A percentile compares a stretch with the other conserved stretches of the same genome.
Evolutionary conservation across 2,797 vertebrate genomes (phyloP).

Genomic region (Onychomys torridus): DNA sequence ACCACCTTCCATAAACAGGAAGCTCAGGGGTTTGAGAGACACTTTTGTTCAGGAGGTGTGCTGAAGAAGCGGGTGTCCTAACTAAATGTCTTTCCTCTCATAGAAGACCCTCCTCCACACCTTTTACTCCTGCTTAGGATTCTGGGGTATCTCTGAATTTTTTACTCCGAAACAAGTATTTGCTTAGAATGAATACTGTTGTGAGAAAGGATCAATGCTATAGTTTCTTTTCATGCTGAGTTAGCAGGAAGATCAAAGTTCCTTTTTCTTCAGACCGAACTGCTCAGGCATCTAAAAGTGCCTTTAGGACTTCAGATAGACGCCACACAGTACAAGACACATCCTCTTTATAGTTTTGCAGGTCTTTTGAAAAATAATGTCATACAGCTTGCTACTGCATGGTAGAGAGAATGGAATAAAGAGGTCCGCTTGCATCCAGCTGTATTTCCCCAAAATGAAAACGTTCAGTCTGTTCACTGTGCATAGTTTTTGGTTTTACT

Average conservation of each 20-base stretch:
- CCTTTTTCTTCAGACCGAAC: conserved; percentile 77
- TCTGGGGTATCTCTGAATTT: conserved; percentile 35
- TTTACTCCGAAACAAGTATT: conserved; percentile 37
- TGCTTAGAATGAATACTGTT: conserved; percentile 62
- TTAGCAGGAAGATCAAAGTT: conserved; percentile 82
- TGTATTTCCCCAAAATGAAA: conserved; percentile 45
- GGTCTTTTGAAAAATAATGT: conserved; percentile 56
- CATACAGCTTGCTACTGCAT: conserved; percentile 50
- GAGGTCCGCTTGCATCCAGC: conserved; percentile 49
- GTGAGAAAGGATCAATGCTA: conserved; percentile 71
- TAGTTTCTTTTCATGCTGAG: conserved; percentile 78
- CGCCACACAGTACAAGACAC: background rate
- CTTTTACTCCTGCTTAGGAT: conserved; percentile 22
- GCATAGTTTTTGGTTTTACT: background rate
- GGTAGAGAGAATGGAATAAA: conserved; percentile 64
- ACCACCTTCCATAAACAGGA: background rate
- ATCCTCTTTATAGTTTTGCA: conserved; percentile 75
- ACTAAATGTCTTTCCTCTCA: conserved; percentile 9
- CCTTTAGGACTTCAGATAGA: conserved; percentile 78
- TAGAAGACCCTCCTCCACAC: background rate
- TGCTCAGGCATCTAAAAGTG: conserved; percentile 79
- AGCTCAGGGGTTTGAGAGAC: background rate
- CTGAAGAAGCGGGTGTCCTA: background rate
- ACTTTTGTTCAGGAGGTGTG: background rate
- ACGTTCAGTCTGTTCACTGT: background rate